Evolutionary conservation across 2,113 vertebrate genomes (phyloP).

Genomic region (Dicaeum eximium): DNA sequence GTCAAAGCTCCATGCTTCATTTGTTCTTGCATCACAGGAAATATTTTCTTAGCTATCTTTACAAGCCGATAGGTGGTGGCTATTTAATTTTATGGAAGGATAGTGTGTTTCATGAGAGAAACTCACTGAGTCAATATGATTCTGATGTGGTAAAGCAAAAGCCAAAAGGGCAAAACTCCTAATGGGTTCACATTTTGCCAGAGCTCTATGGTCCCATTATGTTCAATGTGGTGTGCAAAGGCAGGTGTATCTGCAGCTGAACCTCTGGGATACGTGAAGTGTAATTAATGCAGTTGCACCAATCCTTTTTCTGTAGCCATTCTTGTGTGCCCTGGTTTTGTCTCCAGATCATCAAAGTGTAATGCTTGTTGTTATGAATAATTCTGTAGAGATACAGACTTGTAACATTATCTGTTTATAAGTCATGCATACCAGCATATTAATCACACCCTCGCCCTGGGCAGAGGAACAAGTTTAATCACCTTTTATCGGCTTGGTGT

Average conservation of each 20-base stretch:
- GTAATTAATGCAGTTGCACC: background rate
- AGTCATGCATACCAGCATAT: slow-evolving; percentile 38
- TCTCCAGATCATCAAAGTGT: background rate
- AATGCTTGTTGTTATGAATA: background rate
- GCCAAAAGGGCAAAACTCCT: background rate
- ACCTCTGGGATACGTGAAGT: background rate
- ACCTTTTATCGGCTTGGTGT: slow-evolving; percentile 9
- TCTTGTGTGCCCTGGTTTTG: background rate
- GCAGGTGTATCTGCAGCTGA: background rate
- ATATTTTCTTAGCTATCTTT: background rate
- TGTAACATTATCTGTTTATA: slow-evolving; percentile 12
- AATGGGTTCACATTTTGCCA: background rate
- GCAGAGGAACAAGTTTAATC: slow-evolving; percentile 38
- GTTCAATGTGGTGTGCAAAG: background rate
- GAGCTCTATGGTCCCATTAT: background rate
- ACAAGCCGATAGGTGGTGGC: background rate
- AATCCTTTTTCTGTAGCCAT: background rate
- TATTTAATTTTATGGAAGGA: background rate
- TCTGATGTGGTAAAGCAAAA: background rate
- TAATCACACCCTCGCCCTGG: background rate
- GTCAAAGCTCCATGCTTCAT: background rate
- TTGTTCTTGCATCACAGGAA: background rate
- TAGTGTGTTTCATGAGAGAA: background rate
- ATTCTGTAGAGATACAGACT: background rate
- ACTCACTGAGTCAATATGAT: background rate